Evolutionary conservation across 2,888 invertebrate species (phyloP).

Genomic region (Prionchulus punctatus): DNA sequence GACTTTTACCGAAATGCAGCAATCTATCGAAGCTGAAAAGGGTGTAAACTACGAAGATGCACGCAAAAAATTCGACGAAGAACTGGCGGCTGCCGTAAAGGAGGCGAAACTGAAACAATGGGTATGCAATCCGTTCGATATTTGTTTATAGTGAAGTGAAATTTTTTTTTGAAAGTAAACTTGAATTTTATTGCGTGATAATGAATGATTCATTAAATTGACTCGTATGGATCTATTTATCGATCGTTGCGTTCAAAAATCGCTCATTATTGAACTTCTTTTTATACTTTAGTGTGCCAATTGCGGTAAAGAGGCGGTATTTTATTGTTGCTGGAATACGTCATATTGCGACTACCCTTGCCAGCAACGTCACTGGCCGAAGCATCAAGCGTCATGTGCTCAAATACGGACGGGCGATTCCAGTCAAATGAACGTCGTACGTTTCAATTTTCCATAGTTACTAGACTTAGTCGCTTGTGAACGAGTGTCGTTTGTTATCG

Average conservation of each 20-base stretch:
- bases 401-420: constrained; percentile 5
- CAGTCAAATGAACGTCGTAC: background rate
- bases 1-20: constrained; percentile 38
- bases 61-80: constrained; percentile 49
- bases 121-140: no score
- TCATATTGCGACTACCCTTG: constrained; percentile 78
- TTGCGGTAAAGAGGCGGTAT: constrained; percentile 70
- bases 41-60: constrained; percentile 45
- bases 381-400: constrained; percentile 49
- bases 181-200: no score
- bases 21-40: constrained; percentile 46
- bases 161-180: no score
- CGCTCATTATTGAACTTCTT: no score
- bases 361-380: constrained; percentile 67
- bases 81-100: constrained; percentile 53
- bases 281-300: constrained; percentile 49
- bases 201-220: no score
- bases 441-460: background rate
- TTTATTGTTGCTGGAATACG: constrained; percentile 92
- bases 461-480: background rate
- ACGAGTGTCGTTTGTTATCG: background rate
- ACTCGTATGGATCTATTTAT: no score
- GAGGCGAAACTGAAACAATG: constrained; percentile 73
- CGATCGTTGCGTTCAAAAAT: no score
- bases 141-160: no score